phyloP scores from a whole-genome alignment of 1,140 invertebrate genomes.

The Eumeta japonica region DNA sequence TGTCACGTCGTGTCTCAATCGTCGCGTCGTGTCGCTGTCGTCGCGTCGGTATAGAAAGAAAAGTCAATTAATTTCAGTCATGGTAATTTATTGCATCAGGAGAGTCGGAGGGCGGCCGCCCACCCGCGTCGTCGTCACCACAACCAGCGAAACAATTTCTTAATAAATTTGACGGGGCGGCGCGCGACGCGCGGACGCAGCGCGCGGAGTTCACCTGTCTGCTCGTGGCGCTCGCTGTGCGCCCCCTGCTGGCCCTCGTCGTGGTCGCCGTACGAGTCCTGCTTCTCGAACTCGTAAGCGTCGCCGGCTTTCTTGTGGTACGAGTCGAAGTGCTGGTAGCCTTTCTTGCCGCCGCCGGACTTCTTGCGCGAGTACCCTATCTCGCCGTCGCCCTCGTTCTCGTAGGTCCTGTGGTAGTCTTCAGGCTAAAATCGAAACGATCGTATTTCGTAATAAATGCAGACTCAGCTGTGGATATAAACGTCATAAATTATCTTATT shows the following conservation, averaged over 20 bases:
- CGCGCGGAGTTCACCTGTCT: slow-evolving; percentile 27
- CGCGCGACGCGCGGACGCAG: background rate
- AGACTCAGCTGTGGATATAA: background rate
- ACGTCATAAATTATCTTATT: background rate
- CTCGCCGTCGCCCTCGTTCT: slow-evolving; percentile 61
- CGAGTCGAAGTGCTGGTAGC: slow-evolving; percentile 69
- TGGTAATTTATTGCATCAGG: too few relatives aligned
- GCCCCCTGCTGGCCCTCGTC: slow-evolving; percentile 35
- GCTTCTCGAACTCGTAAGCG: slow-evolving; percentile 67
- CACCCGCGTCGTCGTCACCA: background rate
- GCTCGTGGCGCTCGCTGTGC: slow-evolving; percentile 38
- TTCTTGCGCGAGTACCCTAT: slow-evolving; percentile 66
- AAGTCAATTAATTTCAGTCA: too few relatives aligned
- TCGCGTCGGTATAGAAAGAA: too few relatives aligned
- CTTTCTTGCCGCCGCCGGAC: slow-evolving; percentile 65
- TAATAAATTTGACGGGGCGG: slow-evolving; percentile 13
- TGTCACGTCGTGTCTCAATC: too few relatives aligned
- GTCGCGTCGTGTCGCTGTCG: too few relatives aligned
- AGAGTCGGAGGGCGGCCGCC: background rate
- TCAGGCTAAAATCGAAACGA: slow-evolving; percentile 24
- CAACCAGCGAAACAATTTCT: slow-evolving; percentile 10
- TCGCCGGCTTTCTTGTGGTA: slow-evolving; percentile 72
- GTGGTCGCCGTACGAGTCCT: slow-evolving; percentile 61
- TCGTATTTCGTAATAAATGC: background rate
- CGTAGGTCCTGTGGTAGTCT: slow-evolving; percentile 43